Conservation (phyloP, 2,113 vertebrate species). For the Pelusios castaneus region DNA sequence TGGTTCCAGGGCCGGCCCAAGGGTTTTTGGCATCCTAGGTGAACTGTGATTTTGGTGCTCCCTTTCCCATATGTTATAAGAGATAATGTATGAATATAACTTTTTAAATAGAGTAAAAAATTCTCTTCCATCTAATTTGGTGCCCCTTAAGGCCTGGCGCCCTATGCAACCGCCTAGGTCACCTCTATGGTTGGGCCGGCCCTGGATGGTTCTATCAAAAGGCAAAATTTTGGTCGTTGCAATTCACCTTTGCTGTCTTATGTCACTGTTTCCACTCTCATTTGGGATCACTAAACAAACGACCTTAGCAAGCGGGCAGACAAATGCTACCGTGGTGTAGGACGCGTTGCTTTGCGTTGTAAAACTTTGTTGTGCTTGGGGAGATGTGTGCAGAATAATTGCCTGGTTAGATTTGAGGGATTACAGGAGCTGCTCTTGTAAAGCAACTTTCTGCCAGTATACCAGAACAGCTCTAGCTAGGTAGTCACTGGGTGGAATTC, state of each 20-base stretch:
- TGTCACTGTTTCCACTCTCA: not conserved
- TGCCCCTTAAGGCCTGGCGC: too few relatives aligned
- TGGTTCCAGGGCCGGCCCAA: too few relatives aligned
- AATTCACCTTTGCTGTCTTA: not conserved
- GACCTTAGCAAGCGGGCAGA: not conserved
- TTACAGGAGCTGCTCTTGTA: not conserved
- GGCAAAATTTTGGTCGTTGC: not conserved
- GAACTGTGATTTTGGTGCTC: too few relatives aligned
- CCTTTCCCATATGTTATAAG: too few relatives aligned
- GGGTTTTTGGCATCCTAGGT: too few relatives aligned
- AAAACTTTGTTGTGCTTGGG: not conserved
- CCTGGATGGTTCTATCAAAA: not conserved
- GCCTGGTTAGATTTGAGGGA: not conserved
- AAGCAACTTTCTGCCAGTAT: not conserved
- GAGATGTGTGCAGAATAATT: not conserved
- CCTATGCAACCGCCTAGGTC: too few relatives aligned
- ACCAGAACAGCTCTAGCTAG: not conserved
- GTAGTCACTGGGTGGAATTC: not conserved
- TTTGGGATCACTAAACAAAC: not conserved
- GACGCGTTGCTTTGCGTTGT: not conserved
- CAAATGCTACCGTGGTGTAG: not conserved
- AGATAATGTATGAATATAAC: too few relatives aligned
- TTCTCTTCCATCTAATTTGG: too few relatives aligned
- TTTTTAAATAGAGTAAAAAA: too few relatives aligned
- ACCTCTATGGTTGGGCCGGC: too few relatives aligned